Evolutionary conservation across 2,888 invertebrate species (phyloP).

Genomic region (Tortricodes alternella): DNA sequence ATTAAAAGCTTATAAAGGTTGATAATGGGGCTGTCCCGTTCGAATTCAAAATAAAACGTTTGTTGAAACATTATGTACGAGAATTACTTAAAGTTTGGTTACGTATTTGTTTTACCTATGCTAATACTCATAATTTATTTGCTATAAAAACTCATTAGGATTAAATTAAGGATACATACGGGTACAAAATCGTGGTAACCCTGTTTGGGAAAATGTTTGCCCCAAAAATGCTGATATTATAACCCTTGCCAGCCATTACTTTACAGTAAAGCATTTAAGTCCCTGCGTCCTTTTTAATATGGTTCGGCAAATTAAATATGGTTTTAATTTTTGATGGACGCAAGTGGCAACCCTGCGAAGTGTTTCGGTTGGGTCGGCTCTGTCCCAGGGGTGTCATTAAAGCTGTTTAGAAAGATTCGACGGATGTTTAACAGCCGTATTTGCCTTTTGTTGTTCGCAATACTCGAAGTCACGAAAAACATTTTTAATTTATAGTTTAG

Average conservation of each 20-base stretch:
- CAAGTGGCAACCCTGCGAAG: conserved; percentile 22
- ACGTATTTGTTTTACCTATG: too few species aligned
- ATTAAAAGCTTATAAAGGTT: too few species aligned
- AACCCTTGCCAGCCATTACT: conserved; percentile 41
- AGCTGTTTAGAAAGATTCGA: conserved; percentile 26
- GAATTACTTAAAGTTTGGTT: too few species aligned
- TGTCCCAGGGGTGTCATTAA: conserved; percentile 22
- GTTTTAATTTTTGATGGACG: conserved; percentile 39
- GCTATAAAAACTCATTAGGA: too few species aligned
- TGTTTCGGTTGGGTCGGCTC: conserved; percentile 16
- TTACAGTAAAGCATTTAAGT: conserved; percentile 45
- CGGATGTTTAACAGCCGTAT: conserved; percentile 26
- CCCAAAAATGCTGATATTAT: conserved; percentile 44
- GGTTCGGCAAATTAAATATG: conserved; percentile 47
- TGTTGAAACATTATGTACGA: too few species aligned
- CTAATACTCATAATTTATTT: too few species aligned
- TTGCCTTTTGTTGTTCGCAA: conserved; percentile 26
- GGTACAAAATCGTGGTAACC: neutral
- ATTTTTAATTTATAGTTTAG: conserved; percentile 7
- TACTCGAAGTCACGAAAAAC: conserved; percentile 21
- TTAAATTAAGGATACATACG: neutral
- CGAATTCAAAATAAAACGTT: too few species aligned
- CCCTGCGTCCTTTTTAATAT: conserved; percentile 40
- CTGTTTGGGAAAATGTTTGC: neutral
- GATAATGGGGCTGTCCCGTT: too few species aligned